Conservation (phyloP, 1,140 invertebrate species). For the Pollicipes pollicipes region DNA sequence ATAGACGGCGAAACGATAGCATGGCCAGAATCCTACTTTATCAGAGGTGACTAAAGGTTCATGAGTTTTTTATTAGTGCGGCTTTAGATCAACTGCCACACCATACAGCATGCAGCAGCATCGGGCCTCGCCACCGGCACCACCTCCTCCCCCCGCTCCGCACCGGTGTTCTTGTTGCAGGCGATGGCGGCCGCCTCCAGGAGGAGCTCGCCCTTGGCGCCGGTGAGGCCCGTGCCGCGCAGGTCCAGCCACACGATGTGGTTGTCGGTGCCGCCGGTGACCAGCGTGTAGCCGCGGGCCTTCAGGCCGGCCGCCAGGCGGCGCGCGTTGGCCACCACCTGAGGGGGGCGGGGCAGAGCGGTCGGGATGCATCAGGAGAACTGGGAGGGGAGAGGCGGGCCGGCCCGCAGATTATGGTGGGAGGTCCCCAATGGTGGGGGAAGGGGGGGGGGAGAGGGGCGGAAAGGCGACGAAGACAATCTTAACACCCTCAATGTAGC, state of each 20-base stretch:
- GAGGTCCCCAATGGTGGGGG: not conserved
- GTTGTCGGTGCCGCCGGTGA: conserved; percentile 67
- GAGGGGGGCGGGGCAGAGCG: too few species aligned
- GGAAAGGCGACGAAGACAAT: conserved; percentile 3
- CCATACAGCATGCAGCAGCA: too few species aligned
- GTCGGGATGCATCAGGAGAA: not conserved
- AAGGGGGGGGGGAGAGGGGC: not conserved
- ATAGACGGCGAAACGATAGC: too few species aligned
- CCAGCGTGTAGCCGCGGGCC: conserved; percentile 48
- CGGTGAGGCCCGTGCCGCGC: conserved; percentile 51
- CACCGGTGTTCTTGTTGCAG: conserved; percentile 90
- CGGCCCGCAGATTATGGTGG: too few species aligned
- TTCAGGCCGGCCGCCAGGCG: conserved; percentile 42
- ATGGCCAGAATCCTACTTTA: too few species aligned
- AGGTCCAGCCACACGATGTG: conserved; percentile 54
- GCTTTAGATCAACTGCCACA: too few species aligned
- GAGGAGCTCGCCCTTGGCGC: conserved; percentile 67
- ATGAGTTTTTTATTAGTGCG: too few species aligned
- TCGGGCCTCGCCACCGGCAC: too few species aligned
- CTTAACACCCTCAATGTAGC: too few species aligned
- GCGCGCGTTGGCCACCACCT: conserved; percentile 25
- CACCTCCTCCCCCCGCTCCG: too few species aligned
- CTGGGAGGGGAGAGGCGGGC: too few species aligned
- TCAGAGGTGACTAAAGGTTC: too few species aligned
- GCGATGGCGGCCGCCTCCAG: conserved; percentile 80